Conservation (phyloP, 2,113 vertebrate species). For the Chunga burmeisteri region DNA sequence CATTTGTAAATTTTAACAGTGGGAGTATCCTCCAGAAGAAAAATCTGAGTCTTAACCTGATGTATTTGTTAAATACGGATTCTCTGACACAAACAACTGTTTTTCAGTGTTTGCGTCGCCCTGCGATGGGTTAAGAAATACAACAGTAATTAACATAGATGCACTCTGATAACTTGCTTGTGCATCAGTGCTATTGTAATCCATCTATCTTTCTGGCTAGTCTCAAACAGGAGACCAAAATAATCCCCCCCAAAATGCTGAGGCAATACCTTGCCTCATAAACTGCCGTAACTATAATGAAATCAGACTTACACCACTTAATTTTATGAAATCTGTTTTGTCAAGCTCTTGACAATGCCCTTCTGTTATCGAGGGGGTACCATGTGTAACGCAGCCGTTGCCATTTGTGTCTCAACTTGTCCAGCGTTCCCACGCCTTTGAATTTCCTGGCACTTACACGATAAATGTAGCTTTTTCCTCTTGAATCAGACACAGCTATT, state of each 20-base stretch:
- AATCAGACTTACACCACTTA: not conserved
- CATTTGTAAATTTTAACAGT: not conserved
- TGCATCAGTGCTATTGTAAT: slow-evolving; percentile 6
- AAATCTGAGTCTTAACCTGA: not conserved
- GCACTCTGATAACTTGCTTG: slow-evolving; percentile 9
- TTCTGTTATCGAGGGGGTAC: not conserved
- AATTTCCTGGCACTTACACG: not conserved
- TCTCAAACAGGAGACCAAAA: not conserved
- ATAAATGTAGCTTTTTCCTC: slow-evolving; percentile 20
- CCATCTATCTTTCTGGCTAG: not conserved
- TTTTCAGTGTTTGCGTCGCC: slow-evolving; percentile 2
- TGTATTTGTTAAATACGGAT: not conserved
- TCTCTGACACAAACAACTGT: not conserved
- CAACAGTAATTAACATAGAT: slow-evolving; percentile 13
- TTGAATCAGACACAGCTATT: not conserved
- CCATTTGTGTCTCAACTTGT: not conserved
- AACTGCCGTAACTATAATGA: not conserved
- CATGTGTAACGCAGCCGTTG: not conserved
- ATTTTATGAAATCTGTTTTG: not conserved
- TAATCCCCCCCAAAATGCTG: not conserved
- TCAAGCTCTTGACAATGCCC: not conserved
- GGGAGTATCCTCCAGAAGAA: not conserved
- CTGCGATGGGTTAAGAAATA: slow-evolving; percentile 11
- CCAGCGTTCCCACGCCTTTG: not conserved
- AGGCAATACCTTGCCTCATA: not conserved